Evolutionary conservation across 2,797 vertebrate species (phyloP).

Genomic region (Hyperoplus lanceolatus): DNA sequence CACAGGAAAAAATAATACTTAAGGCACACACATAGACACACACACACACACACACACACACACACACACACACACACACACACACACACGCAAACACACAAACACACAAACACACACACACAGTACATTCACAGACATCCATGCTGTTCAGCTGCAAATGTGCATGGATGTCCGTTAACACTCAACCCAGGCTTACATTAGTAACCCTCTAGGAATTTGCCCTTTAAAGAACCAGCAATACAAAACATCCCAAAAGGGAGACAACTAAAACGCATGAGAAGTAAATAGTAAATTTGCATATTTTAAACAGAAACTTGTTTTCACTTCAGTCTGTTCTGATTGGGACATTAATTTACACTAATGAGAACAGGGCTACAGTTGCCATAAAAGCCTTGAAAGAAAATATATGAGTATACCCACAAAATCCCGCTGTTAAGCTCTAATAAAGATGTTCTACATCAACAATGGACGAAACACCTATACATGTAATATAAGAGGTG

Average conservation of each 20-base stretch:
- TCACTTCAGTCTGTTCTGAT: background rate
- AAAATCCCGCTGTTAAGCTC: background rate
- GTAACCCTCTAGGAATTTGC: slow-evolving; percentile 18
- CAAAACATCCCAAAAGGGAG: background rate
- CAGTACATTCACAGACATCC: background rate
- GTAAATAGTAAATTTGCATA: background rate
- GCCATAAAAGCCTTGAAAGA: background rate
- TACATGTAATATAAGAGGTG: background rate
- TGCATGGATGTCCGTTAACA: slow-evolving; percentile 41
- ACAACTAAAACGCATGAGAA: slow-evolving; percentile 9
- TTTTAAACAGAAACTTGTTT: background rate
- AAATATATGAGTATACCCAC: background rate
- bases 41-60: background rate
- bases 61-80: background rate
- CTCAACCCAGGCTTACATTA: slow-evolving; percentile 22
- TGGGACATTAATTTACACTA: background rate
- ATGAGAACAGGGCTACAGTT: background rate
- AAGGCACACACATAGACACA: background rate
- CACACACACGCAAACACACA: background rate
- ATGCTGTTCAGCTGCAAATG: slow-evolving; percentile 16
- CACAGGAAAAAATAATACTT: background rate
- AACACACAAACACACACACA: background rate
- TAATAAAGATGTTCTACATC: background rate
- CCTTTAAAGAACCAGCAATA: slow-evolving; percentile 17
- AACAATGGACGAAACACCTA: background rate